These are phyloP conservation scores for Poecilobothrus nobilitatus DNA, from an alignment of 2,888 invertebrate genomes.

Conservation along the genomic window DNA sequence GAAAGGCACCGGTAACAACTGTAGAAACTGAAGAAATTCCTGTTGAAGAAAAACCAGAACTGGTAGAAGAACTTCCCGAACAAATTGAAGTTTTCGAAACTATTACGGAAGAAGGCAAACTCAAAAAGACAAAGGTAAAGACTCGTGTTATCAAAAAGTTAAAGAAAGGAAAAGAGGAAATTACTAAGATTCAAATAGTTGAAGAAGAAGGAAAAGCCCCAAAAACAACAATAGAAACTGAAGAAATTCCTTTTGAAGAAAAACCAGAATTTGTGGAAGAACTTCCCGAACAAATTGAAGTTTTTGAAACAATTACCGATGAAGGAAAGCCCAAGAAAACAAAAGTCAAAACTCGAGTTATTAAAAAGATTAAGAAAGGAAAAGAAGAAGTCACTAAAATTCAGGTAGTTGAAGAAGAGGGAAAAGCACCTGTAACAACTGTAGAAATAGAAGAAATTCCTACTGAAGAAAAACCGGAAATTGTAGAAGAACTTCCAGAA, in stretches of 20 bases:
- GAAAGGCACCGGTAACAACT: conserved; percentile 35
- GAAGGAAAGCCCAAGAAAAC: conserved; percentile 30
- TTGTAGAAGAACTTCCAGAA: conserved; percentile 36
- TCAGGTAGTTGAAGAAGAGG: conserved; percentile 38
- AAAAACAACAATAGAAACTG: conserved; percentile 27
- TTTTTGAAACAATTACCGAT: conserved; percentile 14
- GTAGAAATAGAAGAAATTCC: conserved; percentile 28
- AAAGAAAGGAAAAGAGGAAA: no score
- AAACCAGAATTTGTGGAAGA: conserved; percentile 25
- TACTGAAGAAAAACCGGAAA: conserved; percentile 27
- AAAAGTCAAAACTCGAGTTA: conserved; percentile 29
- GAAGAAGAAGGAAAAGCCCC: conserved; percentile 33
- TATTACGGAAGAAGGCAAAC: no score
- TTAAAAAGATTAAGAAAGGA: conserved; percentile 29
- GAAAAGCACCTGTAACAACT: conserved; percentile 34
- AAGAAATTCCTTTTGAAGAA: no score
- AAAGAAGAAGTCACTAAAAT: conserved; percentile 43
- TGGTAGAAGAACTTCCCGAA: no score
- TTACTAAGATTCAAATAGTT: conserved; percentile 29
- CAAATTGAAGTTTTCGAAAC: no score
- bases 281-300: conserved; percentile 34
- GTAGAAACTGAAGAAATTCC: conserved; percentile 24
- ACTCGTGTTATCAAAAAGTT: no score
- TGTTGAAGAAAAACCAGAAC: conserved; percentile 22
- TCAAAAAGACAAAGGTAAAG: no score